Conservation (phyloP, 2,797 vertebrate species). For the Sternarchorhynchus goeldii region DNA sequence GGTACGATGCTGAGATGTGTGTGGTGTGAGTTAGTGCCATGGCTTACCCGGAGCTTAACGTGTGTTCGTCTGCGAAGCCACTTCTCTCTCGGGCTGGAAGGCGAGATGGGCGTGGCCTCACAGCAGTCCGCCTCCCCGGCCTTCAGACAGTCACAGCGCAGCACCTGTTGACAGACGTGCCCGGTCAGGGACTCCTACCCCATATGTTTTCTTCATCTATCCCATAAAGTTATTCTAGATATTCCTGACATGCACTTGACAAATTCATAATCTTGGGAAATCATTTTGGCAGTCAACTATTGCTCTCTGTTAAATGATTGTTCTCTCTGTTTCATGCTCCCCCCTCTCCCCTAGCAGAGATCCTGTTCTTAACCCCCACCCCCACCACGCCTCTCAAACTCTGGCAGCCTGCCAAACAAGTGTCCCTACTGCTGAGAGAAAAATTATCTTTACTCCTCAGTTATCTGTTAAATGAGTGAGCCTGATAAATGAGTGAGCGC, state of each 20-base stretch:
- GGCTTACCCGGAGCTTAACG: constrained; percentile 82
- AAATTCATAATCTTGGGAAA: background rate
- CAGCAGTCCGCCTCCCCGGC: constrained; percentile 73
- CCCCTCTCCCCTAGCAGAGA: background rate
- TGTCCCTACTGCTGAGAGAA: background rate
- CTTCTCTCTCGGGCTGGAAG: constrained; percentile 84
- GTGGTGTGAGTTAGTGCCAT: background rate
- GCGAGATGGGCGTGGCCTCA: constrained; percentile 73
- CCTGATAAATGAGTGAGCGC: constrained; percentile 14
- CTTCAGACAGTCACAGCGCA: constrained; percentile 79
- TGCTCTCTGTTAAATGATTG: background rate
- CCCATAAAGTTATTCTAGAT: background rate
- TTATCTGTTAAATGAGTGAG: constrained; percentile 23
- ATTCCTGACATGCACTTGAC: background rate
- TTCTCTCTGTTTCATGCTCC: background rate
- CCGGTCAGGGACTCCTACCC: background rate
- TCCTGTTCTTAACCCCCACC: background rate
- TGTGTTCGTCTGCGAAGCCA: constrained; percentile 86
- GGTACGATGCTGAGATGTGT: background rate
- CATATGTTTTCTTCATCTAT: background rate
- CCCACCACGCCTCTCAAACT: background rate
- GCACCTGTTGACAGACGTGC: constrained; percentile 68
- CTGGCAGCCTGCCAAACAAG: background rate
- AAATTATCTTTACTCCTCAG: constrained; percentile 8
- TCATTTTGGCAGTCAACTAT: background rate